A percentile compares a stretch with the other conserved stretches of the same genome.
Evolutionary conservation across 2,113 vertebrate genomes (phyloP).

Genomic region (Charadrius vociferus): DNA sequence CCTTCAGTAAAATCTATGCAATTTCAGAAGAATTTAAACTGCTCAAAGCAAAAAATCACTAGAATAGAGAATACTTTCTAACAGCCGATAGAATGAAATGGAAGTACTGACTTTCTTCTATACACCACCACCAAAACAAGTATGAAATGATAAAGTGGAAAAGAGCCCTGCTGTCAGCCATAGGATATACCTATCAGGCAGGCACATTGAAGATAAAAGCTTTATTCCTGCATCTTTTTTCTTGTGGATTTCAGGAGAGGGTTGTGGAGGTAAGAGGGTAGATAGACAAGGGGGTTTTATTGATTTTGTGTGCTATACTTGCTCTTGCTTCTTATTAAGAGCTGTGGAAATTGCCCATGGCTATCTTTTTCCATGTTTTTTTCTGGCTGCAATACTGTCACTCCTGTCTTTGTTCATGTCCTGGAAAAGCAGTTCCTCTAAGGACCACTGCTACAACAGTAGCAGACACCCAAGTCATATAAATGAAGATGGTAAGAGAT

Average conservation of each 20-base stretch:
- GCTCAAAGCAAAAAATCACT: not conserved
- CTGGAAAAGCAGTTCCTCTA: slow-evolving; percentile 23
- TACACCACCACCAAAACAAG: not conserved
- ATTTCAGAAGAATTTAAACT: not conserved
- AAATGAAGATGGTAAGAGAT: not conserved
- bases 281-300: slow-evolving; percentile 11
- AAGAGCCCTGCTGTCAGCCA: not conserved
- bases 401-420: slow-evolving; percentile 1
- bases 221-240: slow-evolving; percentile 5
- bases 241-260: not conserved
- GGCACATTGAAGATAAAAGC: not conserved
- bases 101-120: not conserved
- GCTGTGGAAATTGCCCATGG: slow-evolving; percentile 20
- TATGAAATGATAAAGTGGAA: slow-evolving; percentile 4
- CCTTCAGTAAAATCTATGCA: not conserved
- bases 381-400: not conserved
- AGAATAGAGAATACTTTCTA: not conserved
- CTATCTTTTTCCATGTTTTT: slow-evolving; percentile 4
- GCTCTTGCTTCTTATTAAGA: slow-evolving; percentile 28
- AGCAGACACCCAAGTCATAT: not conserved
- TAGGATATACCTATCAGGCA: not conserved
- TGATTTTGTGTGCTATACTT: slow-evolving; percentile 36
- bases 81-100: not conserved
- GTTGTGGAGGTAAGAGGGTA: not conserved
- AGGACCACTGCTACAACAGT: not conserved